These are phyloP conservation scores for Hemichromis elongatus DNA, from an alignment of 2,113 vertebrate genomes.

Conservation along the genomic window DNA sequence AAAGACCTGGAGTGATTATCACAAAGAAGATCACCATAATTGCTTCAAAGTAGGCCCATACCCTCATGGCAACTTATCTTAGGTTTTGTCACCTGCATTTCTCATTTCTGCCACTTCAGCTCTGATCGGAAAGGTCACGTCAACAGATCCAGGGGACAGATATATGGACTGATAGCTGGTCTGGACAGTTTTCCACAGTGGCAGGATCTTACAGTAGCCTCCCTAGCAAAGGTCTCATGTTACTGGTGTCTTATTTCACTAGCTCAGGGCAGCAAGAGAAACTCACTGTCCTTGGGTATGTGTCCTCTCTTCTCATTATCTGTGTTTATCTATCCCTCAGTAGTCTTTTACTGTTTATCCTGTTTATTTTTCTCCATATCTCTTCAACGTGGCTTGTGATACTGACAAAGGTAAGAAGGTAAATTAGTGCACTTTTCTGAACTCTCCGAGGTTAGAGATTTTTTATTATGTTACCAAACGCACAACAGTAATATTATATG, in stretches of 20 bases:
- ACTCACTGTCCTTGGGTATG: constrained; percentile 62
- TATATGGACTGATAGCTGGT: constrained; percentile 59
- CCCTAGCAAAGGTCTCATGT: constrained; percentile 63
- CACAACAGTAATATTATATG: neutral
- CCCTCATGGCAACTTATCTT: constrained; percentile 8
- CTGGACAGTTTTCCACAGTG: constrained; percentile 63
- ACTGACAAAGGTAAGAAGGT: neutral
- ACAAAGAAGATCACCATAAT: neutral
- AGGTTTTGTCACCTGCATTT: constrained; percentile 56
- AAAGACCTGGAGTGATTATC: neutral
- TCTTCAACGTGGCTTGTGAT: neutral
- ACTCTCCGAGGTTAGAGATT: neutral
- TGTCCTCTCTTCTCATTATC: constrained; percentile 50
- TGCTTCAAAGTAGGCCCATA: neutral
- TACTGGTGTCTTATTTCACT: constrained; percentile 73
- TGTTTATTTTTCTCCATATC: neutral
- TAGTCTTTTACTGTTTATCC: neutral
- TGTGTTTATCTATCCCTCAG: constrained; percentile 22
- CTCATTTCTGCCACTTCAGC: constrained; percentile 61
- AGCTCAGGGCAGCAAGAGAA: constrained; percentile 64
- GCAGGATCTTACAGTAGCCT: constrained; percentile 63
- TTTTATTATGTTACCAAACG: neutral
- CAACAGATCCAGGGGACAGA: constrained; percentile 71
- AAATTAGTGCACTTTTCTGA: neutral
- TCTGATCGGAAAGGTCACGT: constrained; percentile 58